phyloP scores from a whole-genome alignment of 2,888 invertebrate genomes.

The Endotricha flammealis region DNA sequence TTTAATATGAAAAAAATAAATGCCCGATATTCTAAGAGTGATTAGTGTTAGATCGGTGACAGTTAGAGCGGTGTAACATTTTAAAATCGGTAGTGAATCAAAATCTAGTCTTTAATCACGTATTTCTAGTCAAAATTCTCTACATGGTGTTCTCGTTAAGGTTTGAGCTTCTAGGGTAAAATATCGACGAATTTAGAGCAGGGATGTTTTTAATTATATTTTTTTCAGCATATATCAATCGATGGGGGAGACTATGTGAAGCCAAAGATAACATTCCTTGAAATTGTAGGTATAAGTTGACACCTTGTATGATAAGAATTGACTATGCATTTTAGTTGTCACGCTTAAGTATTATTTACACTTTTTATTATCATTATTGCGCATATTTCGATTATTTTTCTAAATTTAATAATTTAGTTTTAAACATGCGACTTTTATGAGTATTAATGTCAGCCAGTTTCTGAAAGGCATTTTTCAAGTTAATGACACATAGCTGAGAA shows the following conservation, averaged over 20 bases:
- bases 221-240: conserved; percentile 14
- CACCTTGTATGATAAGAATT: neutral
- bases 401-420: too few relatives aligned
- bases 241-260: conserved; percentile 5
- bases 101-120: conserved; percentile 30
- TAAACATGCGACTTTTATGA: too few relatives aligned
- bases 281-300: conserved; percentile 18
- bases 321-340: neutral
- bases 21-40: conserved; percentile 38
- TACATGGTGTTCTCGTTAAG: conserved; percentile 44
- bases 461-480: too few relatives aligned
- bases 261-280: conserved; percentile 16
- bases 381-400: too few relatives aligned
- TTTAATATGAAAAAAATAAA: conserved; percentile 28
- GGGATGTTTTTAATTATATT: conserved; percentile 15
- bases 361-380: too few relatives aligned
- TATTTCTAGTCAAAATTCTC: conserved; percentile 44
- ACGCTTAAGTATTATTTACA: too few relatives aligned
- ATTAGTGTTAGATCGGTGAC: conserved; percentile 26
- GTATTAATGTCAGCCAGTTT: too few relatives aligned
- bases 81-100: conserved; percentile 19
- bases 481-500: too few relatives aligned
- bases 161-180: conserved; percentile 70
- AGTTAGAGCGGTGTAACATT: conserved; percentile 16
- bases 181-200: conserved; percentile 49